Conservation (phyloP, 2,888 invertebrate species). For the Hydrotaea cyrtoneurina region DNA sequence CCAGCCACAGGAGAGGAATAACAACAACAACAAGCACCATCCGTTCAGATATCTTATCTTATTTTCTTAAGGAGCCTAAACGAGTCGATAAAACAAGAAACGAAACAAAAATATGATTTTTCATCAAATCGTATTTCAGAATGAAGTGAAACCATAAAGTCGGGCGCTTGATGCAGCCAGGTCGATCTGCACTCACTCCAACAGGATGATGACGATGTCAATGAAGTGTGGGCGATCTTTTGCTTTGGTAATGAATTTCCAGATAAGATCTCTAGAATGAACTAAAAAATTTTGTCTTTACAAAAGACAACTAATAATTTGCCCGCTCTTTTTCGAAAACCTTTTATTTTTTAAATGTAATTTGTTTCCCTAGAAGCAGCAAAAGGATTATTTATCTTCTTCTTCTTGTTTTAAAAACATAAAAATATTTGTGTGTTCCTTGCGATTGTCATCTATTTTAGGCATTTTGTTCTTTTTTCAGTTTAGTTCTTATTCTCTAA, state of each 20-base stretch:
- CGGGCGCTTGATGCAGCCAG: not conserved
- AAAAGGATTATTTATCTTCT: conserved; percentile 37
- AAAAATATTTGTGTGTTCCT: not conserved
- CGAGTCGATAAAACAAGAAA: not conserved
- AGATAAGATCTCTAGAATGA: conserved; percentile 12
- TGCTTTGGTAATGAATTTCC: not conserved
- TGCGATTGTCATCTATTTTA: not conserved
- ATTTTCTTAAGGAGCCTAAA: not conserved
- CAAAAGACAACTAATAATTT: not conserved
- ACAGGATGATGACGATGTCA: not conserved
- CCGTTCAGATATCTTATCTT: conserved; percentile 1
- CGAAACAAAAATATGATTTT: not conserved
- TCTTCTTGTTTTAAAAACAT: not conserved
- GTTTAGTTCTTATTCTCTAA: not conserved
- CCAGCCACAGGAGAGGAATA: no score
- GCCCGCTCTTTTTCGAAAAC: conserved; percentile 22
- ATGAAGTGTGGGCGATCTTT: conserved; percentile 1
- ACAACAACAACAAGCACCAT: not conserved
- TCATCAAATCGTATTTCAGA: not conserved
- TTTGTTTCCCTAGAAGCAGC: not conserved
- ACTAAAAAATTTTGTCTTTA: not conserved
- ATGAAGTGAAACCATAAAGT: conserved; percentile 24
- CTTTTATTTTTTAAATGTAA: not conserved
- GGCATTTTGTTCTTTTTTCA: conserved; percentile 32
- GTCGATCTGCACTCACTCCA: not conserved